phyloP scores from a whole-genome alignment of 2,797 vertebrate genomes.

The Allobates femoralis region DNA sequence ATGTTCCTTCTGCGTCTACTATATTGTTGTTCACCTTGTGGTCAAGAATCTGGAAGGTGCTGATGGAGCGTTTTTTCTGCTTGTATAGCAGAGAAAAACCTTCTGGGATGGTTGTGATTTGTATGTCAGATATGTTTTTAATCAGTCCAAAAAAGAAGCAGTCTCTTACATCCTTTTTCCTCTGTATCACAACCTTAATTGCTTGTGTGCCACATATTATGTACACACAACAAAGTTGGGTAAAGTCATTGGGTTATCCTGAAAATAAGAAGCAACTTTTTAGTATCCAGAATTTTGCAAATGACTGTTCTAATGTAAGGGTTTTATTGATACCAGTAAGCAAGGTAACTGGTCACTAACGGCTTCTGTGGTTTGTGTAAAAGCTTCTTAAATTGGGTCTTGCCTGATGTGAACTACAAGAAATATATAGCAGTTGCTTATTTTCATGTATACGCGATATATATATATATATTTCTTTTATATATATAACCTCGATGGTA shows the following conservation, averaged over 20 bases:
- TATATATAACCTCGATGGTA: slow-evolving; percentile 17
- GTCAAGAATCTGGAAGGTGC: slow-evolving; percentile 2
- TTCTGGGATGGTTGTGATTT: slow-evolving; percentile 27
- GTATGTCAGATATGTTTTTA: slow-evolving; percentile 45
- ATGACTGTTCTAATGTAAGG: neutral
- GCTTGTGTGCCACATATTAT: neutral
- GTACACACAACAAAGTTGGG: neutral
- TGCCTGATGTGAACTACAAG: slow-evolving; percentile 45
- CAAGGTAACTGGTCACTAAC: slow-evolving; percentile 27
- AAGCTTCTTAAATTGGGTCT: slow-evolving; percentile 36
- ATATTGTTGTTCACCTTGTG: slow-evolving; percentile 2
- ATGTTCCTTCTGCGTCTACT: slow-evolving; percentile 13
- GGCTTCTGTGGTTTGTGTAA: slow-evolving; percentile 44
- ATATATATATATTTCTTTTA: slow-evolving; percentile 4
- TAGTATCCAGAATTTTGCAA: neutral
- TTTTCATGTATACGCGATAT: slow-evolving; percentile 33
- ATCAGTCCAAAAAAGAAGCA: slow-evolving; percentile 51
- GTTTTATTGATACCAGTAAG: slow-evolving; percentile 6
- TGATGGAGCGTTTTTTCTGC: neutral
- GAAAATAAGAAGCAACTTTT: neutral
- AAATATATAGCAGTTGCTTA: slow-evolving; percentile 54
- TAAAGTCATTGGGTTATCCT: slow-evolving; percentile 2
- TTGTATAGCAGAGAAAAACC: neutral
- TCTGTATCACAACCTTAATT: slow-evolving; percentile 57
- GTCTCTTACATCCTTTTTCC: slow-evolving; percentile 29